These are phyloP conservation scores for Dasyprocta punctata DNA, from an alignment of 2,113 vertebrate genomes.

Conservation along the genomic window DNA sequence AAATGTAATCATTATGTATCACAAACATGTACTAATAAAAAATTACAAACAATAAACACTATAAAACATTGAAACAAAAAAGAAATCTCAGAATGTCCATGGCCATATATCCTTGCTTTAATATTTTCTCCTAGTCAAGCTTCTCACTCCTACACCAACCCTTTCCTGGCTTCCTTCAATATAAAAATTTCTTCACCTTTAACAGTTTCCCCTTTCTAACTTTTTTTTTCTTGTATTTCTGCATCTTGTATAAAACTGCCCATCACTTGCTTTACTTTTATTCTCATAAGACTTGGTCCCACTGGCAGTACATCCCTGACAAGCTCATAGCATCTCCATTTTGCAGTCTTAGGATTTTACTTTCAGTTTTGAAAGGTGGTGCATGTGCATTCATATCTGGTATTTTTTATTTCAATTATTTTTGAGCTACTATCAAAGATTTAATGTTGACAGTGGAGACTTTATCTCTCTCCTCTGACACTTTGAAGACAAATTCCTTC, in stretches of 20 bases:
- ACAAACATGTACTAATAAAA: neutral
- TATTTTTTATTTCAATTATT: conserved; percentile 75
- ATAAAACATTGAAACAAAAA: neutral
- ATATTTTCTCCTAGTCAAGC: neutral
- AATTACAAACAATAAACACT: neutral
- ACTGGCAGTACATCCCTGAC: neutral
- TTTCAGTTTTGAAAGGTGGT: conserved; percentile 50
- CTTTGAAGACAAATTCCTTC: conserved; percentile 77
- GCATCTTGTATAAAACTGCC: neutral
- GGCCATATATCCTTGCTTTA: neutral
- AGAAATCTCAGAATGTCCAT: neutral
- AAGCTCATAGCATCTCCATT: neutral
- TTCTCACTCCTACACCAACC: neutral
- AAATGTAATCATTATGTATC: neutral
- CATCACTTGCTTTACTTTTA: neutral
- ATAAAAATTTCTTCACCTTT: neutral
- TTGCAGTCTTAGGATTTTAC: conserved; percentile 41
- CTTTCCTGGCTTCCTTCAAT: neutral
- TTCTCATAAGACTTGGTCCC: neutral
- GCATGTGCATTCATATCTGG: conserved; percentile 48
- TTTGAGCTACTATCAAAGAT: conserved; percentile 68
- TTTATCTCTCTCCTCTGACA: conserved; percentile 73
- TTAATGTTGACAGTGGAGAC: conserved; percentile 64
- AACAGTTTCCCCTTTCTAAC: neutral
- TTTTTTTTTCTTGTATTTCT: neutral